Conservation (phyloP, 1,140 invertebrate species). For the Ips nitidus region DNA sequence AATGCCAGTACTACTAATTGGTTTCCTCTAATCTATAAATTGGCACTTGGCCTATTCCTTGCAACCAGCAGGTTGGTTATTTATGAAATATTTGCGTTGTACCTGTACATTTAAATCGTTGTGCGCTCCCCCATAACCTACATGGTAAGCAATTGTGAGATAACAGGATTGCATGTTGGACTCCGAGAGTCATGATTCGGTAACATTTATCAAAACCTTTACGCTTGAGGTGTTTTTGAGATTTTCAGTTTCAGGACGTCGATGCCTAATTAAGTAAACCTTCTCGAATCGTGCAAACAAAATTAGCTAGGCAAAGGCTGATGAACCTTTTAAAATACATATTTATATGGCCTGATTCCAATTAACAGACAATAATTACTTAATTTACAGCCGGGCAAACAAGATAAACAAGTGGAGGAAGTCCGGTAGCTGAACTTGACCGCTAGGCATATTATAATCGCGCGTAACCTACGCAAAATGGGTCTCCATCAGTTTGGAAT, state of each 20-base stretch:
- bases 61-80: conserved; percentile 7
- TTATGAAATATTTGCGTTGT: conserved; percentile 11
- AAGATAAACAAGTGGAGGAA: conserved; percentile 3
- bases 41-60: neutral
- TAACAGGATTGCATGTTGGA: conserved; percentile 13
- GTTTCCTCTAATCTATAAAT: conserved; percentile 1
- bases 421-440: conserved; percentile 13
- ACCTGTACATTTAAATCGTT: conserved; percentile 5
- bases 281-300: too few species aligned
- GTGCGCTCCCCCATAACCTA: conserved; percentile 17
- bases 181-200: conserved; percentile 8
- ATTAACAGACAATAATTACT: conserved; percentile 5
- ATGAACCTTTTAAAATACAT: conserved; percentile 2
- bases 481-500: conserved; percentile 2
- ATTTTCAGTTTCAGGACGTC: neutral
- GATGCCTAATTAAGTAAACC: neutral
- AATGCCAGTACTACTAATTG: neutral
- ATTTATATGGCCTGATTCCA: conserved; percentile 1
- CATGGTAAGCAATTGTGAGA: conserved; percentile 16
- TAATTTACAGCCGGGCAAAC: conserved; percentile 2
- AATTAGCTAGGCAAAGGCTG: neutral
- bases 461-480: neutral
- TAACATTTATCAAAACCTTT: conserved; percentile 14
- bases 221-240: conserved; percentile 1
- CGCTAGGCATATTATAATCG: neutral